These are phyloP conservation scores for Jacana jacana DNA, from an alignment of 2,113 vertebrate genomes.

Conservation along the genomic window DNA sequence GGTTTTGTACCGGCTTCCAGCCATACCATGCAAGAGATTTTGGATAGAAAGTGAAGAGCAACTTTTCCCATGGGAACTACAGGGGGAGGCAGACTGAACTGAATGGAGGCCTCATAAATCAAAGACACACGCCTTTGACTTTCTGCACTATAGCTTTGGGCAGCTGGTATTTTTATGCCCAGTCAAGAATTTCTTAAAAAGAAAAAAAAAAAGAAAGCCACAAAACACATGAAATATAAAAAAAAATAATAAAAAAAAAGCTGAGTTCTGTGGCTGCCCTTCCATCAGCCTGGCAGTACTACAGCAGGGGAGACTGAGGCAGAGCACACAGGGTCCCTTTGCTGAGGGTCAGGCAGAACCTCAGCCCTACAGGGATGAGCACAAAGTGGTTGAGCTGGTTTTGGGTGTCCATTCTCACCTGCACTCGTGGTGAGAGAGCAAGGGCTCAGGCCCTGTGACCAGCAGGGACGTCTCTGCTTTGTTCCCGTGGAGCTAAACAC, in stretches of 20 bases:
- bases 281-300: not conserved
- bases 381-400: not conserved
- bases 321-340: rapidly evolving
- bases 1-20: not conserved
- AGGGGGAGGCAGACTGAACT: not conserved
- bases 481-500: not conserved
- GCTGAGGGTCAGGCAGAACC: not conserved
- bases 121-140: not conserved
- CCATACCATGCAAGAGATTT: not conserved
- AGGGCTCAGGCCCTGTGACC: not conserved
- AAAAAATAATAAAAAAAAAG: not conserved
- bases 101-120: slow-evolving; percentile 30
- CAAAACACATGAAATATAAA: not conserved
- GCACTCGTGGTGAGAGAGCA: not conserved
- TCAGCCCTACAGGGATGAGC: not conserved
- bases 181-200: not conserved
- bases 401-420: not conserved
- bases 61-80: slow-evolving; percentile 47
- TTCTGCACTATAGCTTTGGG: not conserved
- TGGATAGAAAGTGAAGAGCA: slow-evolving; percentile 9
- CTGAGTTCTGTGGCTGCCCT: not conserved
- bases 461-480: not conserved
- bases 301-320: not conserved
- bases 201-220: not conserved
- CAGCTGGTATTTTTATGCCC: not conserved